Evolutionary conservation across 2,797 vertebrate genomes (phyloP).

Genomic region (Argya squamiceps): DNA sequence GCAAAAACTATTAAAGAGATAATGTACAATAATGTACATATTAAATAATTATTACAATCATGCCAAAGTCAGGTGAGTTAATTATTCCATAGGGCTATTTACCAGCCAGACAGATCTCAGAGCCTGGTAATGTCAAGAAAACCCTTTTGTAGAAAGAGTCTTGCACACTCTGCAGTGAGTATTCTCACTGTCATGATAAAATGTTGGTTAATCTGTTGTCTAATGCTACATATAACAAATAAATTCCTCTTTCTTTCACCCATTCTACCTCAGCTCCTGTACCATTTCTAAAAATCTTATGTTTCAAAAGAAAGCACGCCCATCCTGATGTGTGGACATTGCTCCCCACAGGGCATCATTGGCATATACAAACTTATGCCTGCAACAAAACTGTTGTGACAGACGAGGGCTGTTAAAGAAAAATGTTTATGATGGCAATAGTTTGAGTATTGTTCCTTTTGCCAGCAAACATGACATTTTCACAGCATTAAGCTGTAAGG

Average conservation of each 20-base stretch:
- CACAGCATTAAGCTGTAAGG: background rate
- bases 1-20: background rate
- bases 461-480: background rate
- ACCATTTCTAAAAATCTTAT: background rate
- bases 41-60: background rate
- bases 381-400: background rate
- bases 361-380: background rate
- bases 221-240: background rate
- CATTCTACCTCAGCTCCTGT: background rate
- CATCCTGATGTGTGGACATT: background rate
- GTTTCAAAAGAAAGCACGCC: background rate
- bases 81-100: background rate
- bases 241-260: background rate
- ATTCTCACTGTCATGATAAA: background rate
- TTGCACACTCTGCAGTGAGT: background rate
- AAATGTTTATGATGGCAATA: background rate
- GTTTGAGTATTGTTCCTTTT: background rate
- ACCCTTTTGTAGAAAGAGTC: background rate
- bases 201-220: background rate
- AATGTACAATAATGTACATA: background rate
- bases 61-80: background rate
- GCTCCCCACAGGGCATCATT: background rate
- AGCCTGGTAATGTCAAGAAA: background rate
- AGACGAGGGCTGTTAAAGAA: background rate
- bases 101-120: background rate